Conservation (phyloP, 2,113 vertebrate genomes). For the Murina feae region DNA sequence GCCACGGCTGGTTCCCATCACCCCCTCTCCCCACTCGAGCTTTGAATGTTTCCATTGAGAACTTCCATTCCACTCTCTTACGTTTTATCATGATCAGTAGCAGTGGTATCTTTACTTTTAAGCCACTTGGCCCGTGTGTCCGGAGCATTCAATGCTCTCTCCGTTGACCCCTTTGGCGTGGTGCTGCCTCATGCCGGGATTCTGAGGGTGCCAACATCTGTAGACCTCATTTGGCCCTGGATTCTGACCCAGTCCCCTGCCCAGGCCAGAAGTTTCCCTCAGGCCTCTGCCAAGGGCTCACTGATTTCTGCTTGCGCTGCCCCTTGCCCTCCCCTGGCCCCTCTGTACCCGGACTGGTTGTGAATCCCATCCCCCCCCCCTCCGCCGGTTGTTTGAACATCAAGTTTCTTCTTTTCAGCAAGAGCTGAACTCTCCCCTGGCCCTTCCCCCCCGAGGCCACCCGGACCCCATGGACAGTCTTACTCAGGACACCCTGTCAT, state of each 20-base stretch:
- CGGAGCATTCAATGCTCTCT: not conserved
- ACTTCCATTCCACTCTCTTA: not conserved
- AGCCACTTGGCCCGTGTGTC: not conserved
- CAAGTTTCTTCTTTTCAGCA: not conserved
- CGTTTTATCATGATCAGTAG: not conserved
- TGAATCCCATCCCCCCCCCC: not conserved
- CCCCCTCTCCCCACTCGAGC: not conserved
- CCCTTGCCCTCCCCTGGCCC: accelerated
- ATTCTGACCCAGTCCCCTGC: not conserved
- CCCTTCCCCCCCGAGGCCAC: not conserved
- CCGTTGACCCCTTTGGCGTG: not conserved
- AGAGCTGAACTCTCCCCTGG: not conserved
- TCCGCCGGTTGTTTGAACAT: not conserved
- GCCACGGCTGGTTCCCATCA: not conserved
- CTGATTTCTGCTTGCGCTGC: not conserved
- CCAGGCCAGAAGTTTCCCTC: not conserved
- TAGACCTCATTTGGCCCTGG: conserved; percentile 33
- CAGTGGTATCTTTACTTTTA: not conserved
- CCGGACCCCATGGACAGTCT: not conserved
- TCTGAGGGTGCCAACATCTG: not conserved
- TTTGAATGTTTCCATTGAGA: not conserved
- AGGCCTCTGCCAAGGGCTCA: not conserved
- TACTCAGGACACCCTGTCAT: too few species aligned
- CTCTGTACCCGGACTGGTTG: not conserved
- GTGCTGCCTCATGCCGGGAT: not conserved